A percentile compares a stretch with the other conserved stretches of the same genome.
Conservation (phyloP, 2,888 invertebrate species). For the Drosophila anceps region DNA sequence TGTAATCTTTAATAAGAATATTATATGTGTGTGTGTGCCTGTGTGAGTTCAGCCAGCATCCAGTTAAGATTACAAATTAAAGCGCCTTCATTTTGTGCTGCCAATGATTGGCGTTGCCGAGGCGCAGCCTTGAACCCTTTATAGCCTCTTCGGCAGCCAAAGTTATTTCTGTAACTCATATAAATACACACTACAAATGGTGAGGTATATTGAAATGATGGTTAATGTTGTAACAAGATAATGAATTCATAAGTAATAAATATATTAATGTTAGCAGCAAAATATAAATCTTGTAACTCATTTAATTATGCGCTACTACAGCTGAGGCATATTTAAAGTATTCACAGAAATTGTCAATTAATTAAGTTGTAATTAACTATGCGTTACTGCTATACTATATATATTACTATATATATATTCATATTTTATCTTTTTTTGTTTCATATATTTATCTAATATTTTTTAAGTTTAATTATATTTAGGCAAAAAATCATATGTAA, state of each 20-base stretch:
- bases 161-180: slow-evolving; percentile 65
- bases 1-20: neutral
- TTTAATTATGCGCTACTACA: slow-evolving; percentile 1
- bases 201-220: neutral
- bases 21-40: neutral
- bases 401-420: neutral
- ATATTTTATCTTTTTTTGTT: neutral
- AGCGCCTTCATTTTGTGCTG: slow-evolving; percentile 18
- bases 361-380: neutral
- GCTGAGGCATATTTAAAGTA: neutral
- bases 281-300: slow-evolving; percentile 1
- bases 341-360: neutral
- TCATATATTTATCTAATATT: slow-evolving; percentile 1
- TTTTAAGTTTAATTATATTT: neutral
- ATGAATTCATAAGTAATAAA: neutral
- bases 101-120: slow-evolving; percentile 35
- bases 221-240: neutral
- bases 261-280: neutral
- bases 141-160: slow-evolving; percentile 61
- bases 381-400: neutral
- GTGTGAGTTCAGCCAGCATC: slow-evolving; percentile 6
- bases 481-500: neutral
- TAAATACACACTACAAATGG: slow-evolving; percentile 32
- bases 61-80: slow-evolving; percentile 57
- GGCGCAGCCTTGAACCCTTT: slow-evolving; percentile 70